These are phyloP conservation scores for Anorthoa munda DNA, from an alignment of 2,888 invertebrate species.

Conservation along the genomic window DNA sequence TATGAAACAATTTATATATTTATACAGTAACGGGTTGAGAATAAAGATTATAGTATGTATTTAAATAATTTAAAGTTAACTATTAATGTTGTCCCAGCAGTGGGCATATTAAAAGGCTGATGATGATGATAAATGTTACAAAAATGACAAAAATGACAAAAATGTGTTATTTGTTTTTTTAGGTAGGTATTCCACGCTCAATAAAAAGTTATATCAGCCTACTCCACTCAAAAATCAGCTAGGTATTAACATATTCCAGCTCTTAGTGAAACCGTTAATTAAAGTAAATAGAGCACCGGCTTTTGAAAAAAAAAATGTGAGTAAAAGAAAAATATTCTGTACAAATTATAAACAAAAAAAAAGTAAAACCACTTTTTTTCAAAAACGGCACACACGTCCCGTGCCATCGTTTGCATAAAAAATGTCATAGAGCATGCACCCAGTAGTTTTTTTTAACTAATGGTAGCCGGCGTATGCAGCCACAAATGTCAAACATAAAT, in stretches of 20 bases:
- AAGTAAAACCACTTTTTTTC: not conserved
- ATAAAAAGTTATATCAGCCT: no score
- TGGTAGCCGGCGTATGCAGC: conserved; percentile 67
- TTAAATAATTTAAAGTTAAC: not conserved
- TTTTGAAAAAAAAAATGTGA: no score
- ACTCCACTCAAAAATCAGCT: no score
- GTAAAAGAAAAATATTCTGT: not conserved
- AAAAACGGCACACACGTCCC: not conserved
- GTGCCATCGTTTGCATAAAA: conserved; percentile 31
- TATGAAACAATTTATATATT: conserved; percentile 5
- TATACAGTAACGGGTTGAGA: not conserved
- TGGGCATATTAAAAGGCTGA: no score
- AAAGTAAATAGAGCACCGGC: no score
- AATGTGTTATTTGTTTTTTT: no score
- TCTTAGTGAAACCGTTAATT: no score
- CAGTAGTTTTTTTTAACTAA: conserved; percentile 49
- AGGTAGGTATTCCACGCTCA: no score
- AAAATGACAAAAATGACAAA: no score
- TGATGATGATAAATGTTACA: no score
- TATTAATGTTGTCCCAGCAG: no score
- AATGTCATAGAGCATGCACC: conserved; percentile 23
- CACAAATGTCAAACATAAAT: conserved; percentile 85
- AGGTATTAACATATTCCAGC: no score
- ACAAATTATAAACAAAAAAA: conserved; percentile 12
- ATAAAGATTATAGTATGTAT: not conserved